Base-by-base conservation (phyloP, 1,140 invertebrate species). In the Monomorium pharaonis region DNA sequence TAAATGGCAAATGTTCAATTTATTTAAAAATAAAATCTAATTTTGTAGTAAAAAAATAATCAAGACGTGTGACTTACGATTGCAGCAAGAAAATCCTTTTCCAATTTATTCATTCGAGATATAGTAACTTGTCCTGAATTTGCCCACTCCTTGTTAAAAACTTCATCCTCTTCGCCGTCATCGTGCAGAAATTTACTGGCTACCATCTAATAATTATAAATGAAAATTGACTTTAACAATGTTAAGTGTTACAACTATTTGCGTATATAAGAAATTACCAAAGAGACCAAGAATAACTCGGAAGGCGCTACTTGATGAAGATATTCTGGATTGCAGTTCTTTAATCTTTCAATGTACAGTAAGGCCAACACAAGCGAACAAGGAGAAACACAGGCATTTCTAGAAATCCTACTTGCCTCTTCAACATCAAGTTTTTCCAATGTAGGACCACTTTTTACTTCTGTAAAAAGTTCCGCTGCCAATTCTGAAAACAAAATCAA, bases 111-210 rank as follows among this genome's bases (percentile, higher is more conserved):
- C 10, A 99, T 95, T 90, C 97, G 96, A 67, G 96, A 95, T 10
- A 97, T 93, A 69, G 97, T 96, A 70, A 99, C 94, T 80, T 97
- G 96, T 10, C 96, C 97, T 30, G 98, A 97, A 54, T 96, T 95
- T 51, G 98, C 98, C 98, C 98, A 99, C 95, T 98, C 98, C 77
- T 96, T 96, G 92, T 98, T 97, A 92, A 97, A 97, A 72, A 99
- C 98, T 94, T 98, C 97, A 92, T 98, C 98, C 88, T 98, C 97
- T 95, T 98, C 97, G 70, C 98, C 98, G 94, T 98, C 97, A 93
- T 99, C 98, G 93, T 98, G 97, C 89, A 99, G 95, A 95, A 98
- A 99, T 96, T 99, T 99, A 90, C 98, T 98, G 37, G 98, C 98
- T 90, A 99, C 97, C 97, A 99, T 98, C 98, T 99, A 42, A 49